These are phyloP conservation scores for Gorilla gorilla DNA, from an alignment of 2,113 vertebrate genomes.

Conservation along the genomic window DNA sequence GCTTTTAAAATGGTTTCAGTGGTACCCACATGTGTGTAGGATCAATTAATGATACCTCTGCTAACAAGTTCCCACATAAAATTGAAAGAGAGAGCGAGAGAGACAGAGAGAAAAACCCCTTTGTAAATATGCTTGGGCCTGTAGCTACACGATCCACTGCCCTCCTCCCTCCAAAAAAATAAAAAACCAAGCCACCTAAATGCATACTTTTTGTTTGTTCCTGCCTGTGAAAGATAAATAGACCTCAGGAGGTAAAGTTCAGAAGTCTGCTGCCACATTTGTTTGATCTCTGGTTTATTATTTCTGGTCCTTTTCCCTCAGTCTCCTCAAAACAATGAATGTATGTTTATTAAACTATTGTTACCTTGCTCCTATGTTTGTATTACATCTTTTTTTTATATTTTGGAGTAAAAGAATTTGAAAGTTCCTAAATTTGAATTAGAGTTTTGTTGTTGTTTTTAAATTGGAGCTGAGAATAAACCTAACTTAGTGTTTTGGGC, in stretches of 20 bases:
- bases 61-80: background rate
- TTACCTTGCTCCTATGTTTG: background rate
- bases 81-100: background rate
- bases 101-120: background rate
- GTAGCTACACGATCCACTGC: background rate
- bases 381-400: no score
- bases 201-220: background rate
- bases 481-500: background rate
- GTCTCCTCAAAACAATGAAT: background rate
- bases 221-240: background rate
- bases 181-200: background rate
- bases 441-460: background rate
- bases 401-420: background rate
- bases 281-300: background rate
- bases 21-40: background rate
- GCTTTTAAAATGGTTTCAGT: background rate
- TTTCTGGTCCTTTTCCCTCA: conserved; percentile 15
- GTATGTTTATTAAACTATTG: background rate
- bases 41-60: background rate
- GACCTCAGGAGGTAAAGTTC: background rate
- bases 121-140: background rate
- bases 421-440: background rate
- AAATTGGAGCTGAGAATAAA: conserved; percentile 22
- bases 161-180: background rate
- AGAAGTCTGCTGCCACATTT: background rate